Percentiles rank a stretch among this genome's conserved stretches.
Evolutionary conservation across 2,888 invertebrate species (phyloP).

Genomic region (Microplitis manilae): DNA sequence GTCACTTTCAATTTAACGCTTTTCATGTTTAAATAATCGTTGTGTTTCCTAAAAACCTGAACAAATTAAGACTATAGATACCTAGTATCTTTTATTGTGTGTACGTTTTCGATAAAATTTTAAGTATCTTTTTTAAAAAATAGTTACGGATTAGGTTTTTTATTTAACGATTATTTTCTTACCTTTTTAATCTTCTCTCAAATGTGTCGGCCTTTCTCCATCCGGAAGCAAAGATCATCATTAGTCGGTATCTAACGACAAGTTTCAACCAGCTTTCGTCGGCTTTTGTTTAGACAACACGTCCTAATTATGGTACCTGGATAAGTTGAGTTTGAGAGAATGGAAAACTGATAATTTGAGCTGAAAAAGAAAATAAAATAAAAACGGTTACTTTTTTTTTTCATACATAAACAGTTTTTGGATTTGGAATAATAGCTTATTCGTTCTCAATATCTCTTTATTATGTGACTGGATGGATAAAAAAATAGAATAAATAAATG

Average conservation of each 20-base stretch:
- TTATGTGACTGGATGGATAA: constrained; percentile 25
- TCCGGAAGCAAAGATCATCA: constrained; percentile 1
- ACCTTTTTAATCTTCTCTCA: not conserved
- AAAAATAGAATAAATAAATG: constrained; percentile 9
- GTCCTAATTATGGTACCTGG: constrained; percentile 1
- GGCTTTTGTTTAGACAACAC: constrained; percentile 9
- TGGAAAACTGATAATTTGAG: not conserved
- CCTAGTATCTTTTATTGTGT: not conserved
- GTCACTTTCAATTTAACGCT: not conserved
- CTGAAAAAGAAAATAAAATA: not conserved
- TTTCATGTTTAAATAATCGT: not conserved
- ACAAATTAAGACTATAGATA: not conserved
- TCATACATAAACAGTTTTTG: not conserved
- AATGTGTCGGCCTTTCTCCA: not conserved
- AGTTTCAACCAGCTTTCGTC: not conserved
- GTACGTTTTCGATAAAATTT: not conserved
- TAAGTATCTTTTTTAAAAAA: not conserved
- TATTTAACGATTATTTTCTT: not conserved
- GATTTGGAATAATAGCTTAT: not conserved
- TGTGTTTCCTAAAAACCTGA: not conserved
- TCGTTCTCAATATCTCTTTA: constrained; percentile 14
- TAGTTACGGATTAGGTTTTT: not conserved
- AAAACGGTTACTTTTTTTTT: not conserved
- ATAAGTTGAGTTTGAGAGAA: too few relatives aligned
- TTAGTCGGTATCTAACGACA: not conserved